Conservation (phyloP, 2,797 vertebrate species). For the Eulemur coronatus region DNA sequence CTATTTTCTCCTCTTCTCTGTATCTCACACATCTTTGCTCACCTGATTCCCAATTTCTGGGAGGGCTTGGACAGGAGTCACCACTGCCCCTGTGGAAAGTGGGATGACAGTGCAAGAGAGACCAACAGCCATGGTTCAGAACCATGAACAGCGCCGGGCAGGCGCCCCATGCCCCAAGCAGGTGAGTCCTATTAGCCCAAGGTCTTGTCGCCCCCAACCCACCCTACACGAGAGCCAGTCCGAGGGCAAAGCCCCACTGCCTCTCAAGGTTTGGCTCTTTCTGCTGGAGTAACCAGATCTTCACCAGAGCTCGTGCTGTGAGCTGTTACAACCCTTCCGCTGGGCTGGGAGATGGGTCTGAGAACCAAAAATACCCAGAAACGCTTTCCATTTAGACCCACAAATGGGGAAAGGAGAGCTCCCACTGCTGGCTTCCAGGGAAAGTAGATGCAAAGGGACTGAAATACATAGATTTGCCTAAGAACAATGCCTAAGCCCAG, state of each 20-base stretch:
- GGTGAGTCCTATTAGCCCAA: neutral
- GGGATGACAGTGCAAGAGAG: neutral
- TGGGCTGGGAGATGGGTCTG: neutral
- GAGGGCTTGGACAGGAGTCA: neutral
- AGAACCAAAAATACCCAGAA: neutral
- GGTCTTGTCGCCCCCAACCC: neutral
- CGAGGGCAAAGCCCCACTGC: neutral
- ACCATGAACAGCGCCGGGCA: conserved; percentile 46
- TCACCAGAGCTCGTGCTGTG: neutral
- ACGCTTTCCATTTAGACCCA: neutral
- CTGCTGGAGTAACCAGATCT: neutral
- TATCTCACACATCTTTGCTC: neutral
- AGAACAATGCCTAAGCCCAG: neutral
- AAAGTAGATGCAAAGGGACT: neutral
- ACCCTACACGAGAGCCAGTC: neutral
- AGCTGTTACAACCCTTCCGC: too few species aligned
- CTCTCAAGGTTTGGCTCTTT: neutral
- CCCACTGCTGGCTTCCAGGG: neutral
- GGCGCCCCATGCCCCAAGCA: accelerated
- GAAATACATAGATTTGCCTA: neutral
- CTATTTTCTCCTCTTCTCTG: neutral
- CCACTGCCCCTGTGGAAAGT: neutral
- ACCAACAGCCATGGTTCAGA: neutral
- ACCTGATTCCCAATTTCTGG: neutral
- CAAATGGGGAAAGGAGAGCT: neutral